Conservation (phyloP, 2,113 vertebrate species). For the Mustela nigripes region DNA sequence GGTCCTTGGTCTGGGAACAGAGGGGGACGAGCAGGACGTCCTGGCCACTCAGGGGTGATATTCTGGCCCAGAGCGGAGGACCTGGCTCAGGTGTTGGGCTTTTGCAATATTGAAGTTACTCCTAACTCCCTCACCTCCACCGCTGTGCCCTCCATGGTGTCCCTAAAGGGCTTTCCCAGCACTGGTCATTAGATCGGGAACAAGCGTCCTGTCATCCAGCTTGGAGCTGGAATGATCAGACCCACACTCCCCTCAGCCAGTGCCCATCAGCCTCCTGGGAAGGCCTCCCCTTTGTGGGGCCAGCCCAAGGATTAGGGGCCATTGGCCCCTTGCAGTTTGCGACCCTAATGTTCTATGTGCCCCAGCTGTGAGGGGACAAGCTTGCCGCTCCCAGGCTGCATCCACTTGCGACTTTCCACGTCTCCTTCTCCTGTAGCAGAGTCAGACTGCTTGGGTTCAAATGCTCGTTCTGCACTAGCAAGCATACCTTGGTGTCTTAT, state of each 20-base stretch:
- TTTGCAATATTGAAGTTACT: not conserved
- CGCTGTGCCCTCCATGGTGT: rapidly evolving
- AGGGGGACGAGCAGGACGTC: not conserved
- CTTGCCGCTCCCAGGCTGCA: not conserved
- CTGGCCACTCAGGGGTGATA: not conserved
- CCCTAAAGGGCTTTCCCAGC: not conserved
- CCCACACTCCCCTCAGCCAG: not conserved
- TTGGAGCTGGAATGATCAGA: not conserved
- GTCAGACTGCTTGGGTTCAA: not conserved
- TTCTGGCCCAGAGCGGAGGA: not conserved
- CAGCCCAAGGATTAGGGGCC: not conserved
- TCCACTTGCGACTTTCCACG: not conserved
- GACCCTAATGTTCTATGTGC: no score
- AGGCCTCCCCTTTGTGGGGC: not conserved
- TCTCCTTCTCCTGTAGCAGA: not conserved
- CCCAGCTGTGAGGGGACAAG: not conserved
- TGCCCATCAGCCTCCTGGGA: not conserved
- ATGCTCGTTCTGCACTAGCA: not conserved
- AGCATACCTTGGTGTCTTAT: not conserved
- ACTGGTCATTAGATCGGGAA: not conserved
- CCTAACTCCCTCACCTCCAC: not conserved
- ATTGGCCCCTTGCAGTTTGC: not conserved
- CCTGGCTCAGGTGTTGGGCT: not conserved
- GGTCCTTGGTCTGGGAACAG: not conserved
- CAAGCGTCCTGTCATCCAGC: not conserved